These are phyloP conservation scores for Drosophila tripunctata DNA, from an alignment of 2,888 invertebrate genomes.

Conservation along the genomic window DNA sequence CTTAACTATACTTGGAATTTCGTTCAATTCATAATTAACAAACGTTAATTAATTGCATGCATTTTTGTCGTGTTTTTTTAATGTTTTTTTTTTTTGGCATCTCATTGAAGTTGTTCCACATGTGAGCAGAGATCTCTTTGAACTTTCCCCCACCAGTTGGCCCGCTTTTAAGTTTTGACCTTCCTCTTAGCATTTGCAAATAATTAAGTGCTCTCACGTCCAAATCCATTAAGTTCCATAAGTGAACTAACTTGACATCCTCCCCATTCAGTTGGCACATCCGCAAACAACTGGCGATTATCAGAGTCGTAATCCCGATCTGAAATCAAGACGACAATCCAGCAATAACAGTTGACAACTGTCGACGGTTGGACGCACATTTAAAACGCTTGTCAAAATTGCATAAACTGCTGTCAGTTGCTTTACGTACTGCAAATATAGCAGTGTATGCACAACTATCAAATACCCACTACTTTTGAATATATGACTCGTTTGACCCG, in stretches of 20 bases:
- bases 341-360: constrained; percentile 74
- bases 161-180: constrained; percentile 42
- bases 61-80: not conserved
- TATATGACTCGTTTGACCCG: no score
- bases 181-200: constrained; percentile 61
- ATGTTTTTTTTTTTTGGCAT: not conserved
- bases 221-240: constrained; percentile 65
- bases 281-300: constrained; percentile 46
- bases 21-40: constrained; percentile 16
- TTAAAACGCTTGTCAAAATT: constrained; percentile 76
- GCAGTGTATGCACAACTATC: not conserved
- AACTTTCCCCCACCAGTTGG: constrained; percentile 30
- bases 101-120: not conserved
- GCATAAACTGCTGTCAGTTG: constrained; percentile 65
- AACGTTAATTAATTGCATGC: constrained; percentile 5
- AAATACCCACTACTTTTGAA: not conserved
- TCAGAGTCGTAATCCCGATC: constrained; percentile 54
- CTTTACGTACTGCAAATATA: not conserved
- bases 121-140: constrained; percentile 13
- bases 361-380: constrained; percentile 68
- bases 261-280: constrained; percentile 17
- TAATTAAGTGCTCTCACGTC: constrained; percentile 72
- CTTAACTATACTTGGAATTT: constrained; percentile 51
- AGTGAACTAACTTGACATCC: constrained; percentile 37
- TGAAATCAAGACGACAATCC: constrained; percentile 57